Base-by-base conservation (phyloP, 2,888 invertebrate species). In the Sarcophaga subvicina region DNA sequence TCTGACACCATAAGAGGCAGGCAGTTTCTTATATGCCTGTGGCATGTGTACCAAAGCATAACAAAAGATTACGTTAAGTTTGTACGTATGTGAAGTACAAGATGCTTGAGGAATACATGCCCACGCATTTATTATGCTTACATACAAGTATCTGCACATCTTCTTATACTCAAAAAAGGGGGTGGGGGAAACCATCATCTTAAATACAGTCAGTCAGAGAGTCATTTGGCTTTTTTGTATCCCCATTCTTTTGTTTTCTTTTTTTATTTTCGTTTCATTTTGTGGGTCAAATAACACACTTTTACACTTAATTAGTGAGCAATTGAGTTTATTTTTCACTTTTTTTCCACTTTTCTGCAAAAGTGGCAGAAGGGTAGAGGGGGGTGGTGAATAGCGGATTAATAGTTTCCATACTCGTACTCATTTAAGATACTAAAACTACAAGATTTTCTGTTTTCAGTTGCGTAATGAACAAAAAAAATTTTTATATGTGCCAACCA, bases 301-400 rank as follows among this genome's bases (percentile, higher is more conserved):
- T 83, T 86, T 80, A 73, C 72, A 80, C 83, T 83, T 80, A 86
- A 86, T 86, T 83, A 83, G 76, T 63, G 49, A 72, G 54, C 54
- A 25, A 71, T 60, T 80, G 71, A 70, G 62, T 72, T 67, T 76
- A 22, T 59, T 63, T 47, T 60, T 54, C n/a, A 22, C 45, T 75
- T 70, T 17, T 22, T 37, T 17, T 4, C 27, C 37, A 37, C 37
- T 37, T 37, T 37, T 2, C 37, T 37, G 37, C 2, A 37, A 2
- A 8, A 37, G 37, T 37, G 37, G 8, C 8, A 10, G 37, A 37
- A 37, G 37, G 2, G 37, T 2, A 10, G 37, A 37, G 37, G 37
- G 8, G 10, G 8, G 37, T 2, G 10, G 8, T 0, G 54, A 2
- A 17, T 4, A 2, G 12, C 2, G 12, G 4, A 14, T 14, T 54